Base-by-base conservation (phyloP, 1,140 invertebrate genomes). In the Bombus haemorrhoidalis region DNA sequence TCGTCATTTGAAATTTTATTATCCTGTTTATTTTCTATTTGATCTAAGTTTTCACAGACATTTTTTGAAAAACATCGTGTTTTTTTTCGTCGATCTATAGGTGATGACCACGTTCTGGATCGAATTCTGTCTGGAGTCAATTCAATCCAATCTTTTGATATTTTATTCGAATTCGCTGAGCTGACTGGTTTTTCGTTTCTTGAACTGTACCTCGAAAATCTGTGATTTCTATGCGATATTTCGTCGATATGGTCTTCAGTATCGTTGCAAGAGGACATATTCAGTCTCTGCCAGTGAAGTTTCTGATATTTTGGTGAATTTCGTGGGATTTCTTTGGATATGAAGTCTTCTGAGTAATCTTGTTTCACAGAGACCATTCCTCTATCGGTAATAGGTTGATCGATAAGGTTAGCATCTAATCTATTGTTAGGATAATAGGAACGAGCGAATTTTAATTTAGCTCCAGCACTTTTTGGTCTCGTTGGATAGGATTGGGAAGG, bases 81-180 rank as follows among this genome's bases (percentile, higher is more conserved):
- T 2, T 43, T 71, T 1, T 64, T 77, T 8, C n/a, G 73, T 34
- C 83, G 83, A 43, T 81, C 37, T 1, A 12, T 18, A 0, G 41
- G 41, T 13, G 74, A 34, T 34, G 85, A 83, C 72, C 64, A 25
- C 1, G 73, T 76, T 83, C 53, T 59, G 3, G 73, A 82, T 18
- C 71, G 80, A 22, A 39, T 47, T 32, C 39, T 76, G 28, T 1
- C 12, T 1, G 2, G 10, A 12, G 5, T 6, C 18, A 25, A 3
- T 12, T 86, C 79, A 8, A 72, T 22, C 25, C 39, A 43, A 15
- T 41, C 18, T 57, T 9, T 73, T 4, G 37, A 37, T 0, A 3
- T 2, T 2, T 76, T 22, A 8, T 25, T 41, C 13, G 62, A 6
- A 3, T 25, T 83, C 3, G 18, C 6, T 2, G 47, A 57, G 10